Base-by-base conservation (phyloP, 2,797 vertebrate species). In the Tauraco hartlaubi region DNA sequence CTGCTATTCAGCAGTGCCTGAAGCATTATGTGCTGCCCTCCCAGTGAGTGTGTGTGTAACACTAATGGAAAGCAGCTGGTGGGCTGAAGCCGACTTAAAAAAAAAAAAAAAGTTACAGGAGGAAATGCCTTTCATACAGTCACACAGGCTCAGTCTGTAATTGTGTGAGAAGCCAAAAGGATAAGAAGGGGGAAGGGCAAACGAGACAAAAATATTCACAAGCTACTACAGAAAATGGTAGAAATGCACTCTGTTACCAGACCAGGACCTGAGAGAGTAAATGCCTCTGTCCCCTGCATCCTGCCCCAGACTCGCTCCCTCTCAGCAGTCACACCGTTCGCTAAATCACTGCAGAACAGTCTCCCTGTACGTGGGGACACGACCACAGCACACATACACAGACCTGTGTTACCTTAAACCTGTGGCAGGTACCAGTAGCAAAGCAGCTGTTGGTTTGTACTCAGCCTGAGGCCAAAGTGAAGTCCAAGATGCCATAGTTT, bases 121-220 rank as follows among this genome's bases (percentile, higher is more conserved):
- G 96, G 96, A 97, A 97, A 97, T 97, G 88, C 94, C 97, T 98
- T 98, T 96, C 96, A 94, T 96, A 91, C 79, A 96, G 94, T 95
- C 95, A 94, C 94, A 96, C 44, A 91, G 82, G 62, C 83, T 92
- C 83, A 88, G 92, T 67, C 92, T 95, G 76, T 93, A 96, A 96
- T 93, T 95, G 95, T 88, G 83, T 69, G 92, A 90, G 85, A 97
- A 97, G 88, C 84, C 93, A 94, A 94, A 94, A 90, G 87, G 83
- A 95, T 87, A 79, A 90, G 90, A 94, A 89, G 94, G 86, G 92
- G 71, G 94, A 90, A 91, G 93, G 93, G 91, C 37, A 85, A 88
- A 86, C 9, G 26, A 88, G 89, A 89, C 56, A 77, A 78, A 81
- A 46, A 23, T 56, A 74, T 88, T 58, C 68, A 79, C 66, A 81